Base-by-base conservation (phyloP, 2,888 invertebrate genomes). In the Latrodectus hesperus region DNA sequence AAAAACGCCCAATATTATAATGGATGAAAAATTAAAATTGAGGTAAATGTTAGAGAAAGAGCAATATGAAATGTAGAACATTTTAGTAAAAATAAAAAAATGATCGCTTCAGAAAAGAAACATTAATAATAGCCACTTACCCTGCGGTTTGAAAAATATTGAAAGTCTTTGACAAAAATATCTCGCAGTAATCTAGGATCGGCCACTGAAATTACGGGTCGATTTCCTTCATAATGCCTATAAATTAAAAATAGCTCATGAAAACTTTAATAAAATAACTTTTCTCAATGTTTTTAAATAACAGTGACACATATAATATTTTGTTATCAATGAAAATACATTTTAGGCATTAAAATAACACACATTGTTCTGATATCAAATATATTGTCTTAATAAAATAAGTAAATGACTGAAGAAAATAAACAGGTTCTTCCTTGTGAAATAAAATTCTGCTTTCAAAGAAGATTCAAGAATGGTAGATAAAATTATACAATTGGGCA, bases 151-250 rank as follows among this genome's bases (percentile, higher is more conserved):
- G 53, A 38, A 70, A 84, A 90, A 67, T 83, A 73, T 4, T 83
- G 77, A 78, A 89, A 90, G 78, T 90, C 89, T 68, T 89, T 89
- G 12, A 89, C 88, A 51, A 88, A n/a, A n/a, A 90, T 79, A 10
- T 75, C 80, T n/a, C 84, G 83, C 9, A 89, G 26, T 16, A 90
- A 38, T n/a, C 84, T 82, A 17, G 86, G 83, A 72, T 89, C 89
- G 12, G 52, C 83, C 4, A 89, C 79, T n/a, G 76, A 84, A 1
- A 84, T 72, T 22, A 60, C 53, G 16, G 88, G 38, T 16, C 53
- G 70, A n/a, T 51, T 73, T 14, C 68, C 88, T 77, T 88, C 81
- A 76, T 73, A 84, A 70, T 82, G 68, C 10, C 82, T 85, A 22
- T 14, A 82, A 75, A 38, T 38, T 38, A 38, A 38, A 38, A 38